A percentile compares a stretch with the other conserved stretches of the same genome.
These are phyloP conservation scores for Psammodynastes pulverulentus DNA, from an alignment of 2,113 vertebrate species.

Conservation along the genomic window DNA sequence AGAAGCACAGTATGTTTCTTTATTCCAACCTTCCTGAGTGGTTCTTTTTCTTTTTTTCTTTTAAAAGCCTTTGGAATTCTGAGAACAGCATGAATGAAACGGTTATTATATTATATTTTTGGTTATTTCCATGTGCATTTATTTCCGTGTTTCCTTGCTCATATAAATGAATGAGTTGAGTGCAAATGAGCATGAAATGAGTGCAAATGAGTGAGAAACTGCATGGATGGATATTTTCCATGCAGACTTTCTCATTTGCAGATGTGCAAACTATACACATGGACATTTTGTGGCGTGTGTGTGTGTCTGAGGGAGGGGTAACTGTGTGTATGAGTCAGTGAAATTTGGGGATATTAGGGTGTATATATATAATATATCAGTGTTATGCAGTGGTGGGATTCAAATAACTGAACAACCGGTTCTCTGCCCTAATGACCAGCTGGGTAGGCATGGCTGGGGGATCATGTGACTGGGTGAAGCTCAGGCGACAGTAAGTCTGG, in stretches of 20 bases:
- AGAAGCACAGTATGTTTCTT: neutral
- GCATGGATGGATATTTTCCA: no score
- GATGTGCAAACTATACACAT: neutral
- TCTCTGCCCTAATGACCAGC: no score
- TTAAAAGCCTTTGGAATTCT: neutral
- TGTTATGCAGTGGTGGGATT: no score
- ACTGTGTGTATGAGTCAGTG: neutral
- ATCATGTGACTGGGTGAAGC: no score
- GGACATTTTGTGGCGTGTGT: neutral
- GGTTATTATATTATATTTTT: neutral
- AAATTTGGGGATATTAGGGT: neutral
- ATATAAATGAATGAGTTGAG: neutral
- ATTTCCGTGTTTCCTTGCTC: neutral
- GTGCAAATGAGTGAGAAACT: no score
- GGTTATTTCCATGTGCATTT: neutral
- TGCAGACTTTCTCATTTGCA: neutral
- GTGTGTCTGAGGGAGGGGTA: no score
- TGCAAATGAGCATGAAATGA: no score
- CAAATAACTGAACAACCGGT: no score
- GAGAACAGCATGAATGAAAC: neutral
- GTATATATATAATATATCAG: neutral
- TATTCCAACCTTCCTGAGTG: neutral
- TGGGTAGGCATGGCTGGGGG: no score
- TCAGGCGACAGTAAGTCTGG: no score
- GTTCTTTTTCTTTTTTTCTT: neutral